These are phyloP conservation scores for Chrysolina oricalcia DNA, from an alignment of 2,888 invertebrate genomes.

Conservation along the genomic window DNA sequence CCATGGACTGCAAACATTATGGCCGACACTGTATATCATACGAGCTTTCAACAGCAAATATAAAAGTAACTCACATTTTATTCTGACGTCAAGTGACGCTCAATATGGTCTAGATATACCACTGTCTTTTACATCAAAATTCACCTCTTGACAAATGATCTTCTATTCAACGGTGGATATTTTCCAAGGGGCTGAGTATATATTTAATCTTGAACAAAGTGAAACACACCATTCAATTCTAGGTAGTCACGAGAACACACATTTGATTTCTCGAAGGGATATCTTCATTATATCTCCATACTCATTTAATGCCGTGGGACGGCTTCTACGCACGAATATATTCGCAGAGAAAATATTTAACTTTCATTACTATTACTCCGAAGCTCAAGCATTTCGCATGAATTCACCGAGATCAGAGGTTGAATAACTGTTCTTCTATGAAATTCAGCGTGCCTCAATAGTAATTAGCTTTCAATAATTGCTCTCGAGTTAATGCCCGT, in stretches of 20 bases:
- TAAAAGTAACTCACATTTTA: too few species aligned
- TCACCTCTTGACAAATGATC: not conserved
- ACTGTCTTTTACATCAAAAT: not conserved
- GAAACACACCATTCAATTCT: not conserved
- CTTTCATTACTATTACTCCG: not conserved
- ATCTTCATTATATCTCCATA: not conserved
- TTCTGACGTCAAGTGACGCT: too few species aligned
- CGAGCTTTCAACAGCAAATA: too few species aligned
- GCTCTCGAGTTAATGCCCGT: not conserved
- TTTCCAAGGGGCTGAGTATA: not conserved
- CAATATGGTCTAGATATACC: too few species aligned
- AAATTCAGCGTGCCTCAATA: not conserved
- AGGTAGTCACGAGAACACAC: not conserved
- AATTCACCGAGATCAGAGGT: constrained; percentile 1
- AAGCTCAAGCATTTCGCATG: not conserved
- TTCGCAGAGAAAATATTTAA: constrained; percentile 24
- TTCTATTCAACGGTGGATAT: not conserved
- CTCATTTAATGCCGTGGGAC: not conserved
- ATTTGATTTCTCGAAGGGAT: not conserved
- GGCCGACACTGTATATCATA: too few species aligned
- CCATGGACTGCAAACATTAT: too few species aligned
- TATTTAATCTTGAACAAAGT: not conserved
- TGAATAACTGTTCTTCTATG: not conserved
- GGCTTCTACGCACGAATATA: not conserved
- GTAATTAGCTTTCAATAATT: constrained; percentile 4